Conservation (phyloP, 2,113 vertebrate species). For the Tor tambroides region DNA sequence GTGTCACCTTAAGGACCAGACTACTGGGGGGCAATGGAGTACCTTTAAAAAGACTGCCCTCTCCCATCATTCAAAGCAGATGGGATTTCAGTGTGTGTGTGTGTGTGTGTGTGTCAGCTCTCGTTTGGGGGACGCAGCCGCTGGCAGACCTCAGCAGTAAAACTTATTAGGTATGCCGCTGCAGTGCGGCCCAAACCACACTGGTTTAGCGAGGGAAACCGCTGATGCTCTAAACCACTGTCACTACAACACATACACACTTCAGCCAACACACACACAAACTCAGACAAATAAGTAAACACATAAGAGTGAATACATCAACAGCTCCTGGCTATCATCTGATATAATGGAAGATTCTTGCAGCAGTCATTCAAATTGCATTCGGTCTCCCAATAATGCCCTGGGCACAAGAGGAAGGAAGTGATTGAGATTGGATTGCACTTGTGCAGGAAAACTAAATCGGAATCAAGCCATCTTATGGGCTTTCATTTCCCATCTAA, state of each 20-base stretch:
- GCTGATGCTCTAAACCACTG: constrained; percentile 65
- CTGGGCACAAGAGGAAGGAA: background rate
- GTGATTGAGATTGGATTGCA: constrained; percentile 61
- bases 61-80: constrained; percentile 75
- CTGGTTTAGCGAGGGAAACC: constrained; percentile 67
- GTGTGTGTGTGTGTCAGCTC: constrained; percentile 67
- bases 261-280: constrained; percentile 5
- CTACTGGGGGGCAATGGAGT: constrained; percentile 32
- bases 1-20: constrained; percentile 71
- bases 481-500: constrained; percentile 9
- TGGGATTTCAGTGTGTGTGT: constrained; percentile 65
- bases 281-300: constrained; percentile 23
- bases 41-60: constrained; percentile 47
- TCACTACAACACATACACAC: constrained; percentile 32
- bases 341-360: constrained; percentile 39
- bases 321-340: constrained; percentile 25
- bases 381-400: constrained; percentile 29
- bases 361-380: constrained; percentile 42
- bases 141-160: constrained; percentile 70
- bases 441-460: constrained; percentile 18
- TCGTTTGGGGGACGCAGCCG: constrained; percentile 72
- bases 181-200: constrained; percentile 70
- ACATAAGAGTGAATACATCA: constrained; percentile 37
- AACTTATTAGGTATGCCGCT: constrained; percentile 72
- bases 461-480: constrained; percentile 31